A percentile compares a stretch with the other conserved stretches of the same genome.
Conservation (phyloP, 1,140 invertebrate species). For the Calycopis cecrops region DNA sequence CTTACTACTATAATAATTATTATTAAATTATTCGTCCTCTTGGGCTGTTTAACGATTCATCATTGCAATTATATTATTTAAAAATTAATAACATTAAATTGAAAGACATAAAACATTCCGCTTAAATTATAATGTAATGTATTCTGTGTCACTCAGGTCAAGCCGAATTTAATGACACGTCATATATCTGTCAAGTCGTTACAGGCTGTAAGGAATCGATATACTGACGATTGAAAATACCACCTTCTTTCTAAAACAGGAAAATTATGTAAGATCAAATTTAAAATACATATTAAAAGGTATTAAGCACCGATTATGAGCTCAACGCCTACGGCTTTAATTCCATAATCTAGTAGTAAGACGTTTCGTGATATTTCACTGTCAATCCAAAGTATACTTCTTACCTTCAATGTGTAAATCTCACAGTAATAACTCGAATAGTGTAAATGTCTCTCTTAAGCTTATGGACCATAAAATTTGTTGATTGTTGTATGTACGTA, state of each 20-base stretch:
- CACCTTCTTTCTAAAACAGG: too few species aligned
- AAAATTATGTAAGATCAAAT: too few species aligned
- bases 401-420: slow-evolving; percentile 13
- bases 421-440: slow-evolving; percentile 22
- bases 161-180: too few species aligned
- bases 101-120: too few species aligned
- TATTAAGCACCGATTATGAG: slow-evolving; percentile 15
- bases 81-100: too few species aligned
- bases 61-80: too few species aligned
- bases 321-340: slow-evolving; percentile 19
- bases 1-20: slow-evolving; percentile 1
- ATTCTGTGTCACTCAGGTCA: too few species aligned
- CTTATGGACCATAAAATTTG: slow-evolving; percentile 65
- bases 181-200: too few species aligned
- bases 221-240: too few species aligned
- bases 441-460: slow-evolving; percentile 55
- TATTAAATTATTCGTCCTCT: not conserved
- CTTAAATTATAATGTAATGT: too few species aligned
- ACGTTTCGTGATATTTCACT: slow-evolving; percentile 38
- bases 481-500: slow-evolving; percentile 60
- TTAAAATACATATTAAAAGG: too few species aligned
- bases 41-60: slow-evolving; percentile 7
- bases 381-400: slow-evolving; percentile 23
- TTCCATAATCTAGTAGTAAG: slow-evolving; percentile 32
- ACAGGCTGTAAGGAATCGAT: too few species aligned